Base-by-base conservation (phyloP, 2,888 invertebrate genomes). In the Parnassius smintheus region DNA sequence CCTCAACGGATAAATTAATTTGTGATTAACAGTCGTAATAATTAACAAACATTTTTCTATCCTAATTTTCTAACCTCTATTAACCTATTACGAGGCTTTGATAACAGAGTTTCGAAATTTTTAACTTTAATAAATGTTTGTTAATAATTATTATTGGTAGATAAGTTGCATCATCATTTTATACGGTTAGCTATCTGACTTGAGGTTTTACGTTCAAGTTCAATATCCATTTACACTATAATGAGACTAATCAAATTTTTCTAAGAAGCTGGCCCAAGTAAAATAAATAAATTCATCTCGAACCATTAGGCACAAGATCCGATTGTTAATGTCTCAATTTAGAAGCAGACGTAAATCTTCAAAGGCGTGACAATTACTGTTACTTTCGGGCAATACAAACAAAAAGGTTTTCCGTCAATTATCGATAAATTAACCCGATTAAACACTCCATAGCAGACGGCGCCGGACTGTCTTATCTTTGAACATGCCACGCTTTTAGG, bases 321-420 rank as follows among this genome's bases (percentile, higher is more conserved):
- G 86, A 88, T 86, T 91, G 89, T 90, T 91, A 89, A 91, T 91
- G 91, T 90, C 91, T 91, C 89, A 90, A 91, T 91, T 91, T 91
- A 88, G 90, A 88, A 88, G 88, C 89, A 90, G 83, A 87, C 91
- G 91, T 91, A 91, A 91, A 91, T 91, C 91, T 90, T 91, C 87
- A 89, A 88, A 91, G 91, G 91, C 91, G 91, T 91, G 91, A 91
- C 91, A 91, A 91, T 91, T 89, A 89, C 91, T 91, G 91, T 91
- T 91, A 89, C 88, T 91, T 90, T 81, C 91, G 88, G 85, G 86
- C 87, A 88, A 85, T 87, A 89, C 91, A 90, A 91, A 91, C 90
- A 90, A 90, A 91, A 91, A 91, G 91, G 89, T 84, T 90, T 88
- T 86, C 88, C 91, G 91, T 90, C 91, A 90, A 91, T 91, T 91